These are phyloP conservation scores for Rhodinocichla rosea DNA, from an alignment of 2,113 vertebrate genomes.

Conservation along the genomic window DNA sequence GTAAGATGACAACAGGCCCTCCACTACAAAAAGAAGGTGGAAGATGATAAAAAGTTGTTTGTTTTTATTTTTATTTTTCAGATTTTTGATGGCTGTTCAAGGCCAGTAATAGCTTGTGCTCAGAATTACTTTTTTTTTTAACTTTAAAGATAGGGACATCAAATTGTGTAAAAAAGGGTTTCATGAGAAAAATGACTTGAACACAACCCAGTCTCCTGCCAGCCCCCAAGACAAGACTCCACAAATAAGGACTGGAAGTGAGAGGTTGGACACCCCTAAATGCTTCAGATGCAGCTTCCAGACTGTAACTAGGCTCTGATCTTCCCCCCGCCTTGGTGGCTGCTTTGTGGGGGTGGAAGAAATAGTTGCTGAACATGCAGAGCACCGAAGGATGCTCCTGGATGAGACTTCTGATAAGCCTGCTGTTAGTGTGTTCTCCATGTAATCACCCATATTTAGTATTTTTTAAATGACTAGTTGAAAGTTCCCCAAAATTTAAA, in stretches of 20 bases:
- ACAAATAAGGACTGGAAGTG: neutral
- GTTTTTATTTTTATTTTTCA: neutral
- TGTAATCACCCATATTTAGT: neutral
- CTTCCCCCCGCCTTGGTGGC: accelerated
- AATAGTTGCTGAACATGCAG: neutral
- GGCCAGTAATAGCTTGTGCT: neutral
- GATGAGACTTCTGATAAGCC: neutral
- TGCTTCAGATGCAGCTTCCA: neutral
- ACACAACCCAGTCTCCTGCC: neutral
- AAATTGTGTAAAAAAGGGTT: neutral
- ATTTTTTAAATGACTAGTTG: neutral
- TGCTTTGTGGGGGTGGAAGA: neutral
- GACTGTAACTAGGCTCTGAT: neutral
- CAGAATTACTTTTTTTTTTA: neutral
- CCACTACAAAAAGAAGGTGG: neutral
- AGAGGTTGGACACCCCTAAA: neutral
- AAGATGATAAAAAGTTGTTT: neutral
- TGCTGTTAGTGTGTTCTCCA: neutral
- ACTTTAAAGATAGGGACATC: neutral
- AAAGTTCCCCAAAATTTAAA: neutral
- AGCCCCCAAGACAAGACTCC: neutral
- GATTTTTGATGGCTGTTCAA: neutral
- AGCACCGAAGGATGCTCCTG: neutral
- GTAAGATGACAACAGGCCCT: neutral
- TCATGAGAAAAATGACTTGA: accelerated